Base-by-base conservation (phyloP, 2,113 vertebrate genomes). In the Gopherus flavomarginatus region DNA sequence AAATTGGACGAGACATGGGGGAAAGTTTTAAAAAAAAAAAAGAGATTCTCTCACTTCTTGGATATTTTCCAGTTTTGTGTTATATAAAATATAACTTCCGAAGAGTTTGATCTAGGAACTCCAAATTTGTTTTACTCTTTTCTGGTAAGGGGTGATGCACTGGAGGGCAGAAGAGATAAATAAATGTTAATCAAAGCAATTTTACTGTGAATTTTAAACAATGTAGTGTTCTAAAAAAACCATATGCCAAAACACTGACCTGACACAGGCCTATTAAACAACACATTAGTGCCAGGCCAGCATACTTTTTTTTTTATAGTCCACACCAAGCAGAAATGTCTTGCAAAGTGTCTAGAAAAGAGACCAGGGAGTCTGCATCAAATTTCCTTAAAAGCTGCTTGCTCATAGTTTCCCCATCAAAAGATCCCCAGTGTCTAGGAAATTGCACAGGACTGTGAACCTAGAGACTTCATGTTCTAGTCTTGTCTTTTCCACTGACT, bases 111-210 rank as follows among this genome's bases (percentile, higher is more conserved):
- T 95, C 93, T 83, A 89, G 85, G 90, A 91, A 94, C 83, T 84
- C 95, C 89, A 47, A 81, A 94, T 83, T 93, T 95, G 59, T 85
- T 91, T 88, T 90, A 94, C 94, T 97, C 90, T 94, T 92, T 17
- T 88, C 87, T 95, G 95, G 97, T 96, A 96, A 94, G 89, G 81
- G 96, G 92, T 14, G 31, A 27, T 96, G 90, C 94, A 80, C 88
- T 91, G 88, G 92, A 59, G 59, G 90, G 91, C 91, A 96, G 86
- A 91, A 69, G 86, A 93, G 87, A 53, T 82, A 93, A 97, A 91
- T 93, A 96, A 95, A n/a, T 65, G 94, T 97, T 97, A 97, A 97
- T 95, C 92, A 95, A 95, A 97, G 86, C 69, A 93, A 87, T 93
- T 95, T 96, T 95, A 52, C 85, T 86, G 94, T 94, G 85, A 85